phyloP scores from a whole-genome alignment of 2,113 vertebrate species.

The Piprites chloris region DNA sequence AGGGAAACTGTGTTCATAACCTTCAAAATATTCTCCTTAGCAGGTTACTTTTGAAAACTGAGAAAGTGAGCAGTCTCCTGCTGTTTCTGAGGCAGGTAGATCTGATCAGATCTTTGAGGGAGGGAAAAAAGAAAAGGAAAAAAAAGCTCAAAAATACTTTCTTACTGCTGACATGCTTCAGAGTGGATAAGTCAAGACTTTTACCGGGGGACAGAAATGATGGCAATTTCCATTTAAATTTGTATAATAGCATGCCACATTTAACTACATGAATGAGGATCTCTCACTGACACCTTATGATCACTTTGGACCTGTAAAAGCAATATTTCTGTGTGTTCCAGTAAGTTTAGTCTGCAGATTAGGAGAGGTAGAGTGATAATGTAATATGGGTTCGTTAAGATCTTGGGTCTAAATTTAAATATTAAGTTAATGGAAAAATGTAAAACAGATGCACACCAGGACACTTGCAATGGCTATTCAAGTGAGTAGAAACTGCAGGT shows the following conservation, averaged over 20 bases:
- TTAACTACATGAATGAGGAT: not conserved
- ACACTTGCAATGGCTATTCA: not conserved
- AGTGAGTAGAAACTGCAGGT: not conserved
- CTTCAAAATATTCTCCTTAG: not conserved
- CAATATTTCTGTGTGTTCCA: not conserved
- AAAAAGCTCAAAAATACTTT: not conserved
- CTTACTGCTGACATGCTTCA: not conserved
- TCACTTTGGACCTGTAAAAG: not conserved
- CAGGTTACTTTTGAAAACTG: not conserved
- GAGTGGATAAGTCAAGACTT: not conserved
- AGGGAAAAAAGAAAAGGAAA: fast-evolving
- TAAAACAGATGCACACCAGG: not conserved
- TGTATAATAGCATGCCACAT: not conserved
- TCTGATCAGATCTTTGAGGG: not conserved
- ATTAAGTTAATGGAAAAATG: not conserved
- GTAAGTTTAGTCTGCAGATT: not conserved
- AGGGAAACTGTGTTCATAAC: not conserved
- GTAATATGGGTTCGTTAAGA: not conserved
- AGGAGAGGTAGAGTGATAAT: not conserved
- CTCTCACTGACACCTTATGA: not conserved
- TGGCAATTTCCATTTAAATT: not conserved
- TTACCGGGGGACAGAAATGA: not conserved
- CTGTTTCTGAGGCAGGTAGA: not conserved
- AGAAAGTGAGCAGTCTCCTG: not conserved
- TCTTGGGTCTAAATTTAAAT: not conserved